Evolutionary conservation across 2,888 invertebrate genomes (phyloP).

Genomic region (Torymus auratus): DNA sequence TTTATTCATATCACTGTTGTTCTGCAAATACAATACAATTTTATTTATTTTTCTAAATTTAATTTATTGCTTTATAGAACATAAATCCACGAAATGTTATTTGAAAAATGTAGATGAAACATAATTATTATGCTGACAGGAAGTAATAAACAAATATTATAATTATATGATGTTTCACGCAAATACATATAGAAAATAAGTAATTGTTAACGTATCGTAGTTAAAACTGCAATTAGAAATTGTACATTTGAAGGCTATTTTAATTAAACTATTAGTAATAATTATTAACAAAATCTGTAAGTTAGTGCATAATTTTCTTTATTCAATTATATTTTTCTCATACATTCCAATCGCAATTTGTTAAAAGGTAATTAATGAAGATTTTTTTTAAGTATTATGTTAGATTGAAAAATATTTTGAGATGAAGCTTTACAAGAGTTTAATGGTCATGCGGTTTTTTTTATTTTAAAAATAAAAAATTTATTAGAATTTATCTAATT

Average conservation of each 20-base stretch:
- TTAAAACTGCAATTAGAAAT: no score
- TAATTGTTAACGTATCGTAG: no score
- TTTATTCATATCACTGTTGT: slow-evolving; percentile 54
- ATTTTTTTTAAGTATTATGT: not conserved
- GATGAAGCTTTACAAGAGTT: no score
- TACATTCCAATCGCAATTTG: slow-evolving; percentile 18
- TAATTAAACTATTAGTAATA: not conserved
- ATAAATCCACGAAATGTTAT: slow-evolving; percentile 20
- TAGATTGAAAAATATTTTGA: not conserved
- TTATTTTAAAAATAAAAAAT: not conserved
- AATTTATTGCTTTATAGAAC: slow-evolving; percentile 47
- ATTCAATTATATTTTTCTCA: not conserved
- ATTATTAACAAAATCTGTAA: not conserved
- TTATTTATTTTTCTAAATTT: slow-evolving; percentile 31
- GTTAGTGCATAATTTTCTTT: not conserved
- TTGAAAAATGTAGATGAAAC: slow-evolving; percentile 46
- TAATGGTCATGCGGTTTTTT: not conserved
- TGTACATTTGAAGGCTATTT: no score
- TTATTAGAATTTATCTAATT: no score
- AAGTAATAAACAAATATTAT: slow-evolving; percentile 32
- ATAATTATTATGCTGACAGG: slow-evolving; percentile 50
- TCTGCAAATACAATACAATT: slow-evolving; percentile 47
- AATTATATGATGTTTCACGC: slow-evolving; percentile 23
- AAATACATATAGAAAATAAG: slow-evolving; percentile 27
- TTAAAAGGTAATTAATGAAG: slow-evolving; percentile 4